Conservation (phyloP, 37 sponge, comb jelly and placozoan species). For the Petrosia ficiformis region DNA sequence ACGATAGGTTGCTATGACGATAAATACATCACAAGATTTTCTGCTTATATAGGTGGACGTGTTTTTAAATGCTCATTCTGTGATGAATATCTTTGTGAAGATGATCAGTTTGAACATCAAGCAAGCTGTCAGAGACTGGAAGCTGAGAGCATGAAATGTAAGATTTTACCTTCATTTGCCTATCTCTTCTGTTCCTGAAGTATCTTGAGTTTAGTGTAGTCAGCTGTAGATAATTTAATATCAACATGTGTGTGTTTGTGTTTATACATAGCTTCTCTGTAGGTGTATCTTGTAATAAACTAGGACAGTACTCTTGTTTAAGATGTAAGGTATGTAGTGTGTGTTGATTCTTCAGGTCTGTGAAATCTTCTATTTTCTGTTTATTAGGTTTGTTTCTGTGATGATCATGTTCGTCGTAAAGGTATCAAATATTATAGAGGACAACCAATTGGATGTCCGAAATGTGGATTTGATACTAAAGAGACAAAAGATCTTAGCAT, state of each 20-base stretch:
- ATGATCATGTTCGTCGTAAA: constrained; percentile 93
- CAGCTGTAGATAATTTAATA: too few relatives aligned
- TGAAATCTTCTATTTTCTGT: too few relatives aligned
- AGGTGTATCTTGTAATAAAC: constrained; percentile 93
- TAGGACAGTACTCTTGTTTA: constrained; percentile 90
- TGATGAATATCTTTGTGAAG: constrained; percentile 87
- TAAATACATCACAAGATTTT: not conserved
- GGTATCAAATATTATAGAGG: constrained; percentile 84
- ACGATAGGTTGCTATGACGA: not conserved
- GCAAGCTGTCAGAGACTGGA: constrained; percentile 96
- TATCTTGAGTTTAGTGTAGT: too few relatives aligned
- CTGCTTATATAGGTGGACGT: constrained; percentile 71
- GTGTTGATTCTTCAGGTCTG: too few relatives aligned
- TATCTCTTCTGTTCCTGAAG: too few relatives aligned
- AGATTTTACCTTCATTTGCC: not conserved
- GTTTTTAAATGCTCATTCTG: constrained; percentile 93
- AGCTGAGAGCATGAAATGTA: constrained; percentile 88
- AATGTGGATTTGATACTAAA: constrained; percentile 87
- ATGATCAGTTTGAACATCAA: constrained; percentile 99
- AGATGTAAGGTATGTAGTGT: constrained; percentile 72
- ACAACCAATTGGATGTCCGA: constrained; percentile 87
- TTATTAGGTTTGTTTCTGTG: constrained; percentile 89
- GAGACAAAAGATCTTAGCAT: constrained; percentile 93
- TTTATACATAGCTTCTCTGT: too few relatives aligned
- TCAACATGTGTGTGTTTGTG: too few relatives aligned